A percentile compares a stretch with the other conserved stretches of the same genome.
These are phyloP conservation scores for Netelia fuscicornis DNA, from an alignment of 2,888 invertebrate genomes.

Conservation along the genomic window DNA sequence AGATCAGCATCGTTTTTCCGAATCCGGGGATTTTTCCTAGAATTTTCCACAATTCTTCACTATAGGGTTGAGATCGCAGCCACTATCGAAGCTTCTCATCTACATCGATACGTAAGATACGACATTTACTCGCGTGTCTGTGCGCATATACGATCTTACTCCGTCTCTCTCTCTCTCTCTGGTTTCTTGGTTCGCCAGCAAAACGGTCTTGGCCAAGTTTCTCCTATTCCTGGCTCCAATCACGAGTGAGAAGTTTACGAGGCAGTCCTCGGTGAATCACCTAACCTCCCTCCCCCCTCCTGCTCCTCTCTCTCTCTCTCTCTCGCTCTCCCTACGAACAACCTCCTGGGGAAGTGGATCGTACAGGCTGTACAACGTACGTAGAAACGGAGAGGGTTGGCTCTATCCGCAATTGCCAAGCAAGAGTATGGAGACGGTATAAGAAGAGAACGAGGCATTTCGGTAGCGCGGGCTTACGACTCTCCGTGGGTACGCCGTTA, in stretches of 20 bases:
- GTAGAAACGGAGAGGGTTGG: neutral
- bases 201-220: slow-evolving; percentile 52
- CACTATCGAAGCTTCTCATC: neutral
- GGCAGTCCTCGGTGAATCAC: slow-evolving; percentile 68
- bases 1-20: slow-evolving; percentile 45
- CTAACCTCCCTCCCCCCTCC: neutral
- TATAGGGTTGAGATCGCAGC: slow-evolving; percentile 7
- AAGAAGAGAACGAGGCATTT: slow-evolving; percentile 55
- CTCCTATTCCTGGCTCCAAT: slow-evolving; percentile 61
- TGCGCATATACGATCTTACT: slow-evolving; percentile 10
- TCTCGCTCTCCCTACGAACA: neutral
- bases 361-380: neutral
- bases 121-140: neutral
- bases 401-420: slow-evolving; percentile 16
- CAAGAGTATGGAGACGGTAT: slow-evolving; percentile 34
- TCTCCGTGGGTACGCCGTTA: slow-evolving; percentile 51
- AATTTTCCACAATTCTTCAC: slow-evolving; percentile 1
- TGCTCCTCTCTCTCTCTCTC: no score
- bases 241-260: slow-evolving; percentile 71
- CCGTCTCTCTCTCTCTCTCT: neutral
- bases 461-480: slow-evolving; percentile 55
- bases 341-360: slow-evolving; percentile 24
- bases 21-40: slow-evolving; percentile 6
- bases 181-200: slow-evolving; percentile 8
- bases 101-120: neutral